phyloP scores from a whole-genome alignment of 1,140 invertebrate genomes.

The Drosophila lacteicornis region DNA sequence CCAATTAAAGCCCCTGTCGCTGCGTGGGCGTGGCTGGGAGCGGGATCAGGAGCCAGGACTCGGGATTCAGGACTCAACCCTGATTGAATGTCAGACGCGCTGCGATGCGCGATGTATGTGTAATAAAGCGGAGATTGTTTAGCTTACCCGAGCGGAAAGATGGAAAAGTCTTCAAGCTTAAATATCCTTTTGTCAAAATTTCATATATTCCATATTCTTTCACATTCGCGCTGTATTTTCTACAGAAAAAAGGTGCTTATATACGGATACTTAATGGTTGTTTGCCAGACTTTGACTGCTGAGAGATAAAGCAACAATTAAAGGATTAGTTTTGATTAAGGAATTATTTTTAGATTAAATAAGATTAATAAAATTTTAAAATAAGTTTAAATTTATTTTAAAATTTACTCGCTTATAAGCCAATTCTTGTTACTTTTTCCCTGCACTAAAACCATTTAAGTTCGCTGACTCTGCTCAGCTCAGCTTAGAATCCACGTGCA shows the following conservation, averaged over 20 bases:
- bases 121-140: conserved; percentile 80
- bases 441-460: conserved; percentile 7
- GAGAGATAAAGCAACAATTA: too few relatives aligned
- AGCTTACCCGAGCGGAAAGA: conserved; percentile 56
- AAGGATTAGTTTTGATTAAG: too few relatives aligned
- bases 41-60: conserved; percentile 31
- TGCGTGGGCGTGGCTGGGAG: conserved; percentile 51
- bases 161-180: conserved; percentile 41
- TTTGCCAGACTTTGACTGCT: too few relatives aligned
- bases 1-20: conserved; percentile 81
- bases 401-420: too few relatives aligned
- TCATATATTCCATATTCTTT: conserved; percentile 30
- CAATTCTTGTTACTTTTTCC: background rate
- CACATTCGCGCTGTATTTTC: background rate
- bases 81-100: conserved; percentile 77
- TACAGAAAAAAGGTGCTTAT: background rate
- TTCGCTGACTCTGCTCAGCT: conserved; percentile 8
- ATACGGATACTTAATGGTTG: background rate
- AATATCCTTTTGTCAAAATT: conserved; percentile 41
- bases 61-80: conserved; percentile 36
- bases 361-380: too few relatives aligned
- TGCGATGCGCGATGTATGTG: conserved; percentile 67
- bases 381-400: too few relatives aligned
- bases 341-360: too few relatives aligned
- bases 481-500: conserved; percentile 11